Base-by-base conservation (phyloP, 2,113 vertebrate species). In the Ascaphus truei region DNA sequence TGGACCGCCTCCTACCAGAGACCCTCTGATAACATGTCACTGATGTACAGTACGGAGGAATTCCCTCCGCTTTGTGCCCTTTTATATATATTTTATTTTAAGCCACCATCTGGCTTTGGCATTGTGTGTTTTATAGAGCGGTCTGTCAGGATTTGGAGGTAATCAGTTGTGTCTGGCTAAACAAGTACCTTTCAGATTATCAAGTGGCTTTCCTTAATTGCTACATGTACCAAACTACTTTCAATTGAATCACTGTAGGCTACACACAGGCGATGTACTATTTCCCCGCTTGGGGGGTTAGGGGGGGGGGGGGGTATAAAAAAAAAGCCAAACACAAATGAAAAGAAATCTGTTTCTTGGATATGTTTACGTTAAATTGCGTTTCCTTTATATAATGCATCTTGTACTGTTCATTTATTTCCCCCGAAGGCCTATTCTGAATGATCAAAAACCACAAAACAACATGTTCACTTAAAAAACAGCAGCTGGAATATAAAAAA, bases 141-240 rank as follows among this genome's bases (percentile, higher is more conserved):
- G 34, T 55, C 50, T 55, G 53, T 30, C 52, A 41, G 50, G 34
- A 55, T 43, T 56, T 41, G n/a, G 20, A 66, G 34, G 50, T 41
- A 43, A 41, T 53, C 33, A 53, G 50, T 55, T 55, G 34, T 55
- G 34, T 53, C 22, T 37, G 30, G 47, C 45, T 52, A 64, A 51
- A 52, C 47, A 51, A 33, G 31, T 25, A 37, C 23, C 45, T 51
- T 51, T 34, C 20, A 30, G 29, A 48, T 62, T 62, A 62, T 33
- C 12, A 34, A 62, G 15, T 34, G 23, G 23, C 37, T 26, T 61
- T 29, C 11, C 12, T 23, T 61, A 61, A 61, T 45, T 61, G 58
- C 12, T 48, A 50, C 60, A 62, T 50, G 60, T 31, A 62, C 43
- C 43, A 26, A 31, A 29, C 15, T 30, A 12, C 25, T 26, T 12